phyloP scores from a whole-genome alignment of 1,140 invertebrate species.

The Nephila pilipes region DNA sequence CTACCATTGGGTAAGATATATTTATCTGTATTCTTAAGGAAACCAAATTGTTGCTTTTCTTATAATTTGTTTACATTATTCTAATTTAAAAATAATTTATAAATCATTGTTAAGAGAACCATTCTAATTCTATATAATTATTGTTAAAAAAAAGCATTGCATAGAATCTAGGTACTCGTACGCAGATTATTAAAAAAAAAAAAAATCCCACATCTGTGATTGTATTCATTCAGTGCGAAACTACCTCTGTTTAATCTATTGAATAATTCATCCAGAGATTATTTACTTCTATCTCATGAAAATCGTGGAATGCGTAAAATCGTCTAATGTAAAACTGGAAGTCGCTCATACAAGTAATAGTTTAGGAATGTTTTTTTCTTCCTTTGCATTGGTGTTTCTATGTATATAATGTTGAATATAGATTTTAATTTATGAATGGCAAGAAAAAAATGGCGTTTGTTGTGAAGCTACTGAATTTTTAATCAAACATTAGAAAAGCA shows the following conservation, averaged over 20 bases:
- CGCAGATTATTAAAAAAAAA: neutral
- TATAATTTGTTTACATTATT: too few relatives aligned
- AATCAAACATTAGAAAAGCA: neutral
- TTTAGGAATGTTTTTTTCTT: neutral
- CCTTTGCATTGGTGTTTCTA: neutral
- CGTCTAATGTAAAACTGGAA: slow-evolving; percentile 5
- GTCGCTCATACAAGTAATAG: slow-evolving; percentile 5
- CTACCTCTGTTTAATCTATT: neutral
- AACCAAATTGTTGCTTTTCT: too few relatives aligned
- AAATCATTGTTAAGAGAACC: too few relatives aligned
- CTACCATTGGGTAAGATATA: too few relatives aligned
- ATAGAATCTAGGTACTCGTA: neutral
- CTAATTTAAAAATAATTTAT: too few relatives aligned
- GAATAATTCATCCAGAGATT: neutral
- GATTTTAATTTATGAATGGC: neutral
- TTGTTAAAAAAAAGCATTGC: neutral
- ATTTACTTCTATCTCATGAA: slow-evolving; percentile 14
- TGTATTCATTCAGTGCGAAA: neutral
- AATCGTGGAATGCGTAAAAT: slow-evolving; percentile 35
- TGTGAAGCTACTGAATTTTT: neutral
- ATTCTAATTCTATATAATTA: too few relatives aligned
- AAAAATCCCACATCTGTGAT: too few relatives aligned
- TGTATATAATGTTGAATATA: neutral
- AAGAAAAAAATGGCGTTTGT: neutral
- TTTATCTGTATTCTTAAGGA: too few relatives aligned